These are phyloP conservation scores for Nipponia nippon DNA, from an alignment of 2,113 vertebrate genomes.

Conservation along the genomic window DNA sequence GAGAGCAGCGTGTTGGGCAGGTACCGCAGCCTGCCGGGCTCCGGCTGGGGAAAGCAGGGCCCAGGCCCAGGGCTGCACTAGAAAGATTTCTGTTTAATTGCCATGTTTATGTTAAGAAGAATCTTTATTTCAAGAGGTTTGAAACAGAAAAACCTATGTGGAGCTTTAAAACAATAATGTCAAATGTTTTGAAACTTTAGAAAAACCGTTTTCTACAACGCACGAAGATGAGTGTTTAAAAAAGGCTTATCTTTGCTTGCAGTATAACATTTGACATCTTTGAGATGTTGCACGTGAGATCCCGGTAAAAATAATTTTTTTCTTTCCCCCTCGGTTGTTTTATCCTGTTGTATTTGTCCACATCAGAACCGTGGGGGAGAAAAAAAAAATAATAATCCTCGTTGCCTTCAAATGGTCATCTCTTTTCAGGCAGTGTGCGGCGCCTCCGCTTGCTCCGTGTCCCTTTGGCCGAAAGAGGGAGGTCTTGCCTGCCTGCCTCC, in stretches of 20 bases:
- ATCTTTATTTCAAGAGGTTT: background rate
- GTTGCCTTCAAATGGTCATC: background rate
- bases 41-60: background rate
- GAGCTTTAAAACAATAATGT: background rate
- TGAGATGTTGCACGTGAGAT: background rate
- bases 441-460: background rate
- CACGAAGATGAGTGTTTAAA: background rate
- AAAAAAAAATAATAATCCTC: too few species aligned
- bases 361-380: background rate
- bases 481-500: background rate
- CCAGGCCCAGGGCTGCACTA: background rate
- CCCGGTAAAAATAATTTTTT: background rate
- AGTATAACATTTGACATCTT: background rate
- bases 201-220: background rate
- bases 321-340: background rate
- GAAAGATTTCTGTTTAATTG: background rate
- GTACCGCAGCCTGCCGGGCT: background rate
- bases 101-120: rapidly evolving
- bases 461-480: background rate
- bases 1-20: rapidly evolving
- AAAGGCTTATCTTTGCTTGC: background rate
- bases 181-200: background rate
- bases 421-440: background rate
- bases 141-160: background rate
- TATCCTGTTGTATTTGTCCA: background rate